A percentile compares a stretch with the other conserved stretches of the same genome.
phyloP scores from a whole-genome alignment of 2,113 vertebrate genomes.

The Onychostruthus taczanowskii region DNA sequence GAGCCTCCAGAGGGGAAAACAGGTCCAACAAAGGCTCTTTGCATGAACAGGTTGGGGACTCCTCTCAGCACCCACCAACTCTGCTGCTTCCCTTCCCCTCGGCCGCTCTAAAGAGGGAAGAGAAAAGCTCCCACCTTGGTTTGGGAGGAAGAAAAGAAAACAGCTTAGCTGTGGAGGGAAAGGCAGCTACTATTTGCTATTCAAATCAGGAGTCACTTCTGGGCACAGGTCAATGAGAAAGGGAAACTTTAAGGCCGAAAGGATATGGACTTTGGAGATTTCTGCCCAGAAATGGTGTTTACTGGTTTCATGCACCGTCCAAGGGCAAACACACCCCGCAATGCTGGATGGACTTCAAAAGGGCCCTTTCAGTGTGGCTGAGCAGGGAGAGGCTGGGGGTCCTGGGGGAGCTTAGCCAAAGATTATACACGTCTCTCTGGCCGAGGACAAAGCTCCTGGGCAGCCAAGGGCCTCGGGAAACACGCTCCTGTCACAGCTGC shows the following conservation, averaged over 20 bases:
- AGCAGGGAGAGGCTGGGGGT: background rate
- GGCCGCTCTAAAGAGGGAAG: fast-evolving
- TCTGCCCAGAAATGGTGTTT: conserved; percentile 29
- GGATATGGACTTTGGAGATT: conserved; percentile 26
- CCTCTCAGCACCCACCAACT: background rate
- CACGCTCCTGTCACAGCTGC: background rate
- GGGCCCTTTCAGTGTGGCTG: conserved; percentile 21
- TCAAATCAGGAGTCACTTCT: conserved; percentile 57
- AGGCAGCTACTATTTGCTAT: conserved; percentile 53
- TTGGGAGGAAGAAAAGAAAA: background rate
- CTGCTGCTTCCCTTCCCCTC: background rate
- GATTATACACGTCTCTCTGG: conserved; percentile 35
- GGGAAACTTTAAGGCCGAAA: conserved; percentile 43
- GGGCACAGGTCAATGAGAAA: conserved; percentile 60
- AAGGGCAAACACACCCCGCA: background rate
- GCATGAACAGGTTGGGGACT: fast-evolving
- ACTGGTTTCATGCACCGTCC: background rate
- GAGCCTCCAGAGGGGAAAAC: background rate
- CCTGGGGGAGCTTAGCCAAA: conserved; percentile 18
- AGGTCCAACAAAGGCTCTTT: background rate
- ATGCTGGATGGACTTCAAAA: background rate
- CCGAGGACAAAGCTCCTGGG: background rate
- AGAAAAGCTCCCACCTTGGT: background rate
- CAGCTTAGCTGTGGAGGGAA: background rate
- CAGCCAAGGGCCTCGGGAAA: background rate